phyloP scores from a whole-genome alignment of 2,888 invertebrate species.

The Torymus texanus region DNA sequence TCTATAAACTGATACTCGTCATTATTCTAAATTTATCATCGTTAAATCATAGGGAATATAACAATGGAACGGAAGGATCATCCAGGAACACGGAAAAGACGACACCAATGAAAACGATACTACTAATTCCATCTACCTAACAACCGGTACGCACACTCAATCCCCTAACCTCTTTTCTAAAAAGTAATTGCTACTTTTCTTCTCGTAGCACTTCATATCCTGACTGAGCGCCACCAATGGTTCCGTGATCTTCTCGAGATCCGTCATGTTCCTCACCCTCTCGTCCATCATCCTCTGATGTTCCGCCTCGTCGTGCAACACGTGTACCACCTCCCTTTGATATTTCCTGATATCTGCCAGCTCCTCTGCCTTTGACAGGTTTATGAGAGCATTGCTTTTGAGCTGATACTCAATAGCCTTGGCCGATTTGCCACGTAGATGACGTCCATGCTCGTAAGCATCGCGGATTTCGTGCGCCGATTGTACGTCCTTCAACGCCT shows the following conservation, averaged over 20 bases:
- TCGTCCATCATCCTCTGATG: conserved; percentile 75
- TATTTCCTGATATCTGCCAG: conserved; percentile 73
- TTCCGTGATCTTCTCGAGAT: conserved; percentile 77
- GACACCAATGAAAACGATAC: no score
- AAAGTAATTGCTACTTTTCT: conserved; percentile 79
- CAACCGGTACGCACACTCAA: conserved; percentile 77
- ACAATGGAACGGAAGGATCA: no score
- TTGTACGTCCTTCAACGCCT: conserved; percentile 67
- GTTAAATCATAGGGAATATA: conserved; percentile 57
- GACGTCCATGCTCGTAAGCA: conserved; percentile 71
- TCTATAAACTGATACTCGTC: background rate
- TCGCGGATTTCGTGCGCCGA: conserved; percentile 64
- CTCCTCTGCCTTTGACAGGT: conserved; percentile 76
- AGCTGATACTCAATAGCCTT: conserved; percentile 80
- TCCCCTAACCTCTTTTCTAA: conserved; percentile 85
- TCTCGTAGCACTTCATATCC: conserved; percentile 81
- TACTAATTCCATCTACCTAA: no score
- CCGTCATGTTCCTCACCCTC: conserved; percentile 74
- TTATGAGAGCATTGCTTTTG: conserved; percentile 74
- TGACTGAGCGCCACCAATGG: conserved; percentile 80
- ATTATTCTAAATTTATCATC: background rate
- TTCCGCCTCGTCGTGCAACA: conserved; percentile 68
- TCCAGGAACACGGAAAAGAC: no score
- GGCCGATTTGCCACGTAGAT: conserved; percentile 85
- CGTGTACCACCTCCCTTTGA: conserved; percentile 67